Percentiles rank a stretch among this genome's conserved stretches.
Evolutionary conservation across 1,140 invertebrate species (phyloP).

Genomic region (Cephus cinctus): DNA sequence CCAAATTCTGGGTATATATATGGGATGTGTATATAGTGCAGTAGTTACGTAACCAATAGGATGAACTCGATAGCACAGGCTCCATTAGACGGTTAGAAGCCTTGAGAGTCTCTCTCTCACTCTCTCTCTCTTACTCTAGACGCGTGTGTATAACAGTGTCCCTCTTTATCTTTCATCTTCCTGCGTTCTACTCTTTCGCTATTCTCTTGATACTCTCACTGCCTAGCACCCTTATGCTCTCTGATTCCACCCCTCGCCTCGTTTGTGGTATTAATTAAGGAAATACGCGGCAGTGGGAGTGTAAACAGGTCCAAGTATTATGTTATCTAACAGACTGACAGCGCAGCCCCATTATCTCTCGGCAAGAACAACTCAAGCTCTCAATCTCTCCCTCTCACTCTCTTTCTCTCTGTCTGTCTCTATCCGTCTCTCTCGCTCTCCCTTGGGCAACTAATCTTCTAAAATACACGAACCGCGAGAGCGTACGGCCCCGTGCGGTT

Average conservation of each 20-base stretch:
- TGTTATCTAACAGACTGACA: conserved; percentile 37
- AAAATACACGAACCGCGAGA: conserved; percentile 26
- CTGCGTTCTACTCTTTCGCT: not conserved
- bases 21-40: too few relatives aligned
- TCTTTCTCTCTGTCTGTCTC: conserved; percentile 18
- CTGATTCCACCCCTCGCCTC: conserved; percentile 17
- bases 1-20: too few relatives aligned
- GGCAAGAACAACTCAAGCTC: conserved; percentile 31
- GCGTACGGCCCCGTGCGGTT: conserved; percentile 8
- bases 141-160: conserved; percentile 3
- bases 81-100: conserved; percentile 18
- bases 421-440: conserved; percentile 3
- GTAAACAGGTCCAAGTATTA: conserved; percentile 41
- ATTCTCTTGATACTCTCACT: too few relatives aligned
- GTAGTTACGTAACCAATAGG: conserved; percentile 9
- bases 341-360: conserved; percentile 31
- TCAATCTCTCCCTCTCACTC: conserved; percentile 11
- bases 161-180: not conserved
- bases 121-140: not conserved
- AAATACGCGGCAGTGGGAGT: conserved; percentile 22
- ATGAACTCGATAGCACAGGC: conserved; percentile 16
- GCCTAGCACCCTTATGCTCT: too few relatives aligned
- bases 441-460: conserved; percentile 38
- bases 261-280: conserved; percentile 19
- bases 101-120: too few relatives aligned